Conservation (phyloP, 1,140 invertebrate genomes). For the Diabrotica undecimpunctata region DNA sequence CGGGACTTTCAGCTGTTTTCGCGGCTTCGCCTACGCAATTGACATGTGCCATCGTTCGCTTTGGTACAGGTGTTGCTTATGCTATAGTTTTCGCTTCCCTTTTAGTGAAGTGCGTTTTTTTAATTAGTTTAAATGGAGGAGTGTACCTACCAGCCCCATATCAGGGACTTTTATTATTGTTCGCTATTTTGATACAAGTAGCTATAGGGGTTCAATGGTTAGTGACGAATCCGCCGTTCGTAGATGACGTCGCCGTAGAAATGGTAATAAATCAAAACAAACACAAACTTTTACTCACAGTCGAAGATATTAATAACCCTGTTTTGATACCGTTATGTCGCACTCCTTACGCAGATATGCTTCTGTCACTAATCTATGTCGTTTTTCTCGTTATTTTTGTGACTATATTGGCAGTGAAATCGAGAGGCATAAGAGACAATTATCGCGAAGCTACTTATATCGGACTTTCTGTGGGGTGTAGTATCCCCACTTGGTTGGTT, state of each 20-base stretch:
- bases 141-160: slow-evolving; percentile 92
- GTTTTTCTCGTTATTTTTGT: slow-evolving; percentile 81
- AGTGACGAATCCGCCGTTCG: slow-evolving; percentile 65
- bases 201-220: slow-evolving; percentile 87
- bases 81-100: slow-evolving; percentile 87
- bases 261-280: slow-evolving; percentile 36
- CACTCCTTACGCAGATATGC: slow-evolving; percentile 63
- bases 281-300: slow-evolving; percentile 47
- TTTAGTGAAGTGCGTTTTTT: slow-evolving; percentile 90
- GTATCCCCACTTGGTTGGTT: slow-evolving; percentile 82
- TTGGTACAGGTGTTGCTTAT: slow-evolving; percentile 82
- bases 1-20: slow-evolving; percentile 74
- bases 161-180: slow-evolving; percentile 83
- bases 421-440: slow-evolving; percentile 86
- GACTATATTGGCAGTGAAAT: slow-evolving; percentile 76
- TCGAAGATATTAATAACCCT: slow-evolving; percentile 42
- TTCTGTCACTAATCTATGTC: slow-evolving; percentile 78
- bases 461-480: slow-evolving; percentile 76
- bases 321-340: slow-evolving; percentile 55
- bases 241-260: slow-evolving; percentile 50
- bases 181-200: slow-evolving; percentile 84
- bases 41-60: slow-evolving; percentile 78
- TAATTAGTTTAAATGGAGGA: slow-evolving; percentile 85
- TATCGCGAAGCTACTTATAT: slow-evolving; percentile 88
- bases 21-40: slow-evolving; percentile 74